These are phyloP conservation scores for Diploptera punctata DNA, from an alignment of 2,888 invertebrate species.

Conservation along the genomic window DNA sequence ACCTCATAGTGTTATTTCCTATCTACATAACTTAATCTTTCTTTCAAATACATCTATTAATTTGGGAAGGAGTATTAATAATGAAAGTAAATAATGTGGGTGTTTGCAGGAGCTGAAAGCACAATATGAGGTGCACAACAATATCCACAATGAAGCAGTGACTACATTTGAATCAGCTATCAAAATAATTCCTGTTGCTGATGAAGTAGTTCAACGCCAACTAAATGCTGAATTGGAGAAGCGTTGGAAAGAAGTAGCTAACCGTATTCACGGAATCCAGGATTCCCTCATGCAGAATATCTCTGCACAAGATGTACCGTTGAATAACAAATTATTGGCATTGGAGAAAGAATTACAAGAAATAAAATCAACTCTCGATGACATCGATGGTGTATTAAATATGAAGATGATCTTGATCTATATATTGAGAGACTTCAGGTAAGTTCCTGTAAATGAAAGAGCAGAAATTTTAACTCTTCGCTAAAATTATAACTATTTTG, in stretches of 20 bases:
- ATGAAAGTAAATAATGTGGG: no score
- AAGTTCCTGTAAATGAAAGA: no score
- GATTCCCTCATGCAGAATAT: slow-evolving; percentile 58
- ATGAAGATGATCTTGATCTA: slow-evolving; percentile 80
- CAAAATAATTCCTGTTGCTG: slow-evolving; percentile 80
- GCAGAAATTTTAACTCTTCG: no score
- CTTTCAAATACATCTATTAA: no score
- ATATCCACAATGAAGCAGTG: slow-evolving; percentile 74
- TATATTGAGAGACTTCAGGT: slow-evolving; percentile 80
- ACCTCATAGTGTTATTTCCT: no score
- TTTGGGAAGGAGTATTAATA: no score
- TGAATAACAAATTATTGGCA: slow-evolving; percentile 74
- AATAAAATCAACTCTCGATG: slow-evolving; percentile 70
- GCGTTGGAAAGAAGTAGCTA: slow-evolving; percentile 73
- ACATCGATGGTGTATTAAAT: slow-evolving; percentile 81
- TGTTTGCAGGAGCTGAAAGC: slow-evolving; percentile 75
- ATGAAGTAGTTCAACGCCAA: slow-evolving; percentile 81
- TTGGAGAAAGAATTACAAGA: slow-evolving; percentile 81
- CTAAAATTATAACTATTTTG: no score
- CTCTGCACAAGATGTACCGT: slow-evolving; percentile 74
- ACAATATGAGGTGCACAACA: slow-evolving; percentile 83
- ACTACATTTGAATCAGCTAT: slow-evolving; percentile 78
- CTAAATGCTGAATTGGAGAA: slow-evolving; percentile 79
- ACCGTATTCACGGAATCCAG: slow-evolving; percentile 59
- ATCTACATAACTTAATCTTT: no score